Base-by-base conservation (phyloP, 2,888 invertebrate species). In the Pterostichus madidus region DNA sequence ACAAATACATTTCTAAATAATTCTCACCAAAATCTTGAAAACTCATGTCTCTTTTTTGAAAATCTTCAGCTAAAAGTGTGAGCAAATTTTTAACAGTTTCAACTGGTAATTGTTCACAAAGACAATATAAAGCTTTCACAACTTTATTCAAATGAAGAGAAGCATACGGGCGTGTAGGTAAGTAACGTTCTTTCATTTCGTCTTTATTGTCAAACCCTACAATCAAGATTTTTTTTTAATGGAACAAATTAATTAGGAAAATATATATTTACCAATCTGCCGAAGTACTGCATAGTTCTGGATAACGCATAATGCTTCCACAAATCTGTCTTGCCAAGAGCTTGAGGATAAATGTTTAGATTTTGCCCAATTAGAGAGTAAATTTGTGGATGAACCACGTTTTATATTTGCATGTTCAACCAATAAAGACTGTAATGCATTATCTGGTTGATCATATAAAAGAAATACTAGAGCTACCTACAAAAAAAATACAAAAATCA, bases 281-380 rank as follows among this genome's bases (percentile, higher is more conserved):
- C 88, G 87, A 31, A 92, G 76, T 4, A 90, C 87, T 78, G 86
- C 85, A 39, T 87, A 88, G 84, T 91, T 90, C 81, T 91, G 89
- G 11, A 93, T 90, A 17, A 93, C 90, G 81, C 90, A 89, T 17
- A 93, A 85, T 0, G 91, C 91, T 88, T 93, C 93, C 0, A 93
- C 83, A 0, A 93, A 84, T 84, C 89, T 88, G 0, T 87, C 85
- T 31, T 89, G 88, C 92, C 93, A 93, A 15, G 88, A 85, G 1
- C 77, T 61, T 75, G 88, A 87, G 0, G 83, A 84, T 15, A 87
- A 85, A 1, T 84, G 84, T 81, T 86, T 83, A 31, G 84, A 32
- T 5, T 46, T 44, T 1, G 88, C 85, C 88, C 90, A 90, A 56
- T 86, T 84, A 10, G 84, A 76, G 10, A 91, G 82, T n/a, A 89